Conservation (phyloP, 2,888 invertebrate species). For the Trachelus iudaicus region DNA sequence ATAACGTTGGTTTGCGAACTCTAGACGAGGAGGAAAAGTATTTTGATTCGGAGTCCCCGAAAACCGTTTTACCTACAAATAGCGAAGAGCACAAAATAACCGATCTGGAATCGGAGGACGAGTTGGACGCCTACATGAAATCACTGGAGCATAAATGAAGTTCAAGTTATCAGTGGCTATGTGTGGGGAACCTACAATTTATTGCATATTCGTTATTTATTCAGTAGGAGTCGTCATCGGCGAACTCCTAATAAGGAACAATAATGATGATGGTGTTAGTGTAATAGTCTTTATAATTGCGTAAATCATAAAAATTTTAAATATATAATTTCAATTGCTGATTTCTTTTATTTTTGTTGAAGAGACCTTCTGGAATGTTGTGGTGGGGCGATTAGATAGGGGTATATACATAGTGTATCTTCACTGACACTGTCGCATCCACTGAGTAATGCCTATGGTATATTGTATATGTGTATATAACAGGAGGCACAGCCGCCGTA, state of each 20-base stretch:
- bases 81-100: constrained; percentile 27
- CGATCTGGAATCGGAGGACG: constrained; percentile 68
- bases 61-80: constrained; percentile 57
- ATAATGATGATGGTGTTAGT: no score
- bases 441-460: no score
- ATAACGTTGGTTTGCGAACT: constrained; percentile 77
- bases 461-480: no score
- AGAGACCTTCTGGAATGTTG: no score
- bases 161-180: constrained; percentile 33
- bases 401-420: no score
- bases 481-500: no score
- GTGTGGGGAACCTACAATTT: constrained; percentile 24
- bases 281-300: no score
- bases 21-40: constrained; percentile 92
- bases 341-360: no score
- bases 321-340: no score
- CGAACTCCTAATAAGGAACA: not conserved
- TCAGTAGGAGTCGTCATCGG: constrained; percentile 39
- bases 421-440: no score
- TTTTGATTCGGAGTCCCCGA: constrained; percentile 86
- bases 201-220: constrained; percentile 43
- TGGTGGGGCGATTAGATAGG: no score
- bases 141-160: constrained; percentile 54
- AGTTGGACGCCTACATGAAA: constrained; percentile 80
- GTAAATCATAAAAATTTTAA: no score